phyloP scores from a whole-genome alignment of 2,888 invertebrate species.

The Monoplex corrugatus region DNA sequence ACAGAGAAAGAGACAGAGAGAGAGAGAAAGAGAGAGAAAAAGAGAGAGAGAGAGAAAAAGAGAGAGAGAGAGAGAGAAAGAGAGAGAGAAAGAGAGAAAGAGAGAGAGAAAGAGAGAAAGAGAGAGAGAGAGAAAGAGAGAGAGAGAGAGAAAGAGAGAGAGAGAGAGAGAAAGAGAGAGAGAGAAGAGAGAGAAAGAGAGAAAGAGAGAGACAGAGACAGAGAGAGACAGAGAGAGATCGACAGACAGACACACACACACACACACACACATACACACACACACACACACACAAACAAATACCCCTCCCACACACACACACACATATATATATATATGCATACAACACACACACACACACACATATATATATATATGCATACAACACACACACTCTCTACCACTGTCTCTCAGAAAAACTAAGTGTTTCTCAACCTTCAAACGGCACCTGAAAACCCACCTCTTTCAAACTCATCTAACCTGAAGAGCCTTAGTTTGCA shows the following conservation, averaged over 20 bases:
- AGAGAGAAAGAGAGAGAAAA: background rate
- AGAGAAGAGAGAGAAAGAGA: background rate
- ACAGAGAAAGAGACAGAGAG: background rate
- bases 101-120: slow-evolving; percentile 21
- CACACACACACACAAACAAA: slow-evolving; percentile 13
- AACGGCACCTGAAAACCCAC: too few relatives aligned
- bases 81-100: slow-evolving; percentile 18
- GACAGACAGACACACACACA: background rate
- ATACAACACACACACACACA: background rate
- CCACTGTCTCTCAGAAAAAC: too few relatives aligned
- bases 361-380: background rate
- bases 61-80: slow-evolving; percentile 9
- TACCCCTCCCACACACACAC: too few relatives aligned
- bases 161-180: slow-evolving; percentile 11
- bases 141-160: slow-evolving; percentile 26
- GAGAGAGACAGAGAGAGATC: too few relatives aligned
- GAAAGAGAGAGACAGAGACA: too few relatives aligned
- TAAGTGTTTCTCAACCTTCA: too few relatives aligned
- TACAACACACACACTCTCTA: too few relatives aligned
- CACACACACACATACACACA: background rate
- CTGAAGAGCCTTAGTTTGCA: too few relatives aligned
- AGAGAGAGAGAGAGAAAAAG: background rate
- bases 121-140: slow-evolving; percentile 29
- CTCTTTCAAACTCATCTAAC: too few relatives aligned
- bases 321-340: background rate